Percentiles rank a stretch among this genome's conserved stretches.
Evolutionary conservation across 2,113 vertebrate genomes (phyloP).

Genomic region (Myocastor coypus): DNA sequence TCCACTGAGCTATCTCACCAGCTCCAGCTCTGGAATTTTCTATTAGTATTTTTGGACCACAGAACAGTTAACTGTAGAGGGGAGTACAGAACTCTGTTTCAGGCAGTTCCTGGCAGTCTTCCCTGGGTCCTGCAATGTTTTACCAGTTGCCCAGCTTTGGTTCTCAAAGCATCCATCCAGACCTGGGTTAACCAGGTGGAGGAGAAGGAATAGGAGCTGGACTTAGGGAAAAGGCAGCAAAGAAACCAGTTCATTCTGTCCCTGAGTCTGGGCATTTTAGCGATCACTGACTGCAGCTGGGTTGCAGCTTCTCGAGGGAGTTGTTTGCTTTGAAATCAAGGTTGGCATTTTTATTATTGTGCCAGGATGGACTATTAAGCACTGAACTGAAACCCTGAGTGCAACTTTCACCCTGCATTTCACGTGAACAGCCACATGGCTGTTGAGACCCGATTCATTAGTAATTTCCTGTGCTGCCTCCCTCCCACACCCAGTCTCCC

Average conservation of each 20-base stretch:
- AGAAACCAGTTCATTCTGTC: neutral
- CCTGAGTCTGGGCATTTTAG: neutral
- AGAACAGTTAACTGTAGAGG: neutral
- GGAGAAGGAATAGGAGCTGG: neutral
- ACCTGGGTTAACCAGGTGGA: neutral
- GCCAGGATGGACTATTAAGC: neutral
- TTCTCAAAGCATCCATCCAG: neutral
- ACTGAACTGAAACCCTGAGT: neutral
- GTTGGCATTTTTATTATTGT: neutral
- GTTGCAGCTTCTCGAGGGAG: neutral
- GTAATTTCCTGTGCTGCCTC: neutral
- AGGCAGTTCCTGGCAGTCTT: neutral
- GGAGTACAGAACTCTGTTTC: neutral
- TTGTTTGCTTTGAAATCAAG: constrained; percentile 42
- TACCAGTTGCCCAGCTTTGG: neutral
- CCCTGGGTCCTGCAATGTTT: neutral
- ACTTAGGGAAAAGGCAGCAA: neutral
- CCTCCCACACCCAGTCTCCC: neutral
- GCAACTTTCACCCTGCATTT: neutral
- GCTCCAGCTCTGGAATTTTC: neutral
- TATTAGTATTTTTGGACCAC: neutral
- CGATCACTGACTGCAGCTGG: neutral
- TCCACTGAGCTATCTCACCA: too few relatives aligned
- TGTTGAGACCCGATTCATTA: neutral
- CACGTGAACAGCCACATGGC: neutral